These are phyloP conservation scores for Mystacornis crossleyi DNA, from an alignment of 2,113 vertebrate species.

Conservation along the genomic window DNA sequence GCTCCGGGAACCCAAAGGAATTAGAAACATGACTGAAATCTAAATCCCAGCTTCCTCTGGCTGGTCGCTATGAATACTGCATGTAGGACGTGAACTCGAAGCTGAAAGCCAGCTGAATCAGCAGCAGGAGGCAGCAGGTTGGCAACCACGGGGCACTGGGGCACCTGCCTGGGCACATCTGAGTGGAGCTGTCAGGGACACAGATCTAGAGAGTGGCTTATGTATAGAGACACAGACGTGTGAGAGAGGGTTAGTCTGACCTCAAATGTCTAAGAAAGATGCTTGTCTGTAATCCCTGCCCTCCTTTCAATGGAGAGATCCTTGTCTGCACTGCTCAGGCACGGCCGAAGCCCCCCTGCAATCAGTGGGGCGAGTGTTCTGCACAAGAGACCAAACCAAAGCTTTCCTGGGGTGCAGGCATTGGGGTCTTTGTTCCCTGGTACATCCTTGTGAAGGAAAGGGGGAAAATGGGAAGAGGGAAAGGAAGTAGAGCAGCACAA, in stretches of 20 bases:
- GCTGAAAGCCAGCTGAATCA: background rate
- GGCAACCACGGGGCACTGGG: background rate
- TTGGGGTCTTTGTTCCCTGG: background rate
- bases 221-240: accelerated
- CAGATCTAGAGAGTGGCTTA: background rate
- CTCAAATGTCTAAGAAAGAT: background rate
- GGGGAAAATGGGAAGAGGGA: background rate
- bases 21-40: background rate
- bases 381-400: background rate
- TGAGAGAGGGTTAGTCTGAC: background rate
- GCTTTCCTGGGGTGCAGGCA: accelerated
- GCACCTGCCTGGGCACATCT: background rate
- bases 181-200: background rate
- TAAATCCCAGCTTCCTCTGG: background rate
- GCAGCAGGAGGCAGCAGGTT: background rate
- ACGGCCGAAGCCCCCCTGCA: background rate
- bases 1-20: background rate
- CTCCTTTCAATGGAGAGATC: background rate
- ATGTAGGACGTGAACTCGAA: background rate
- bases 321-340: background rate
- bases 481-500: background rate
- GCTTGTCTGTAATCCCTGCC: background rate
- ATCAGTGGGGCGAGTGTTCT: background rate
- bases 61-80: background rate
- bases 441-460: background rate